These are phyloP conservation scores for Dromaius novaehollandiae DNA, from an alignment of 2,113 vertebrate genomes.

Conservation along the genomic window DNA sequence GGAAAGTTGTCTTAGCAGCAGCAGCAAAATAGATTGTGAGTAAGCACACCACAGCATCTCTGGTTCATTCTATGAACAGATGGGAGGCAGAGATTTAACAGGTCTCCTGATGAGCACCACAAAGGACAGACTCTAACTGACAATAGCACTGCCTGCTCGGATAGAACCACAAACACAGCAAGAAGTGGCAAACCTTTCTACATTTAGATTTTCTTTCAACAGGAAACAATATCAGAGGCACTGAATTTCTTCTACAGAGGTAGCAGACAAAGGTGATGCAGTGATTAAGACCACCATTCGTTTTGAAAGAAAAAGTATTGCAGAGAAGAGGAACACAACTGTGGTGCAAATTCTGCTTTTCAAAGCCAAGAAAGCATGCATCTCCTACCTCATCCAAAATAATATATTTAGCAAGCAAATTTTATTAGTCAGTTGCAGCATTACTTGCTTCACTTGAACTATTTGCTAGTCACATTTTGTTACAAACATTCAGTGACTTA, in stretches of 20 bases:
- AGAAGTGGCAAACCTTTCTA: neutral
- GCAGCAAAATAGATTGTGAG: neutral
- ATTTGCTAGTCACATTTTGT: neutral
- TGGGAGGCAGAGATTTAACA: conserved; percentile 15
- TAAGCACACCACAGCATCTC: conserved; percentile 30
- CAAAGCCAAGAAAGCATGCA: neutral
- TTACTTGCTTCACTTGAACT: neutral
- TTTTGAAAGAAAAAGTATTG: neutral
- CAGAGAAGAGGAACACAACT: neutral
- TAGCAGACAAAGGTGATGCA: neutral
- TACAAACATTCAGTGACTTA: neutral
- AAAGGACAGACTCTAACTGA: neutral
- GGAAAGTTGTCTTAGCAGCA: conserved; percentile 10
- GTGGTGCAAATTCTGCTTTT: neutral
- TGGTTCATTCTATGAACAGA: conserved; percentile 32
- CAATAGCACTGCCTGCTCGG: neutral
- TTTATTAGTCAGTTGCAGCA: neutral
- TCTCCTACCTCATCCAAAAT: neutral
- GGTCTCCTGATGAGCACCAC: neutral
- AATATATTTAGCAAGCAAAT: neutral
- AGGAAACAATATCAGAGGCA: neutral
- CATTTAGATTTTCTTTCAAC: neutral
- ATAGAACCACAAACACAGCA: neutral
- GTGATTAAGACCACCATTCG: neutral
- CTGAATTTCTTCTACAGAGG: neutral